These are phyloP conservation scores for Hemiprocne comata DNA, from an alignment of 2,113 vertebrate species.

Conservation along the genomic window DNA sequence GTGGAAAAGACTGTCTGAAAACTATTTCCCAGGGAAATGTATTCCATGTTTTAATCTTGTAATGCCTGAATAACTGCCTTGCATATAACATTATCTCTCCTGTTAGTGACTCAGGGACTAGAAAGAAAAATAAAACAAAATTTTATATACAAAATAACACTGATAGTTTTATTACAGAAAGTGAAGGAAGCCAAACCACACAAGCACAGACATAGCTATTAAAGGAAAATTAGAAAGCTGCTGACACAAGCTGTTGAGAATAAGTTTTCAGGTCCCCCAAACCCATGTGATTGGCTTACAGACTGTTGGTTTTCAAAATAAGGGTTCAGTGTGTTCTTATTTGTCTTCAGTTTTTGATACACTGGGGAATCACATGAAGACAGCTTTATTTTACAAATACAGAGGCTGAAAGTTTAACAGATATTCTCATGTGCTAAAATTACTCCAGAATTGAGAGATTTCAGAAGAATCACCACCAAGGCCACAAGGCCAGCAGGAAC, in stretches of 20 bases:
- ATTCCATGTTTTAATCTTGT: conserved; percentile 7
- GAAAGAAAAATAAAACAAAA: conserved; percentile 18
- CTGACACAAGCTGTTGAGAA: background rate
- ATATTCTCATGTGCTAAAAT: background rate
- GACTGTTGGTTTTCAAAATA: background rate
- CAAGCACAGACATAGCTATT: conserved; percentile 1
- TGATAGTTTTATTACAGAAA: conserved; percentile 7
- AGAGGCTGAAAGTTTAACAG: background rate
- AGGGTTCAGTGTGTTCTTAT: background rate
- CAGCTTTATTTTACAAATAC: background rate
- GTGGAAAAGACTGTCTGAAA: background rate
- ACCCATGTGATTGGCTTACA: background rate
- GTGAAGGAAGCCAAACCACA: background rate
- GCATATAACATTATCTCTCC: background rate
- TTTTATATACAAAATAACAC: background rate
- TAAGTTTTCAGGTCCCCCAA: background rate
- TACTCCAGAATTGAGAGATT: background rate
- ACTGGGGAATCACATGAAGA: background rate
- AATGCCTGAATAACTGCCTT: background rate
- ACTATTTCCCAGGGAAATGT: conserved; percentile 14
- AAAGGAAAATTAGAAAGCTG: conserved; percentile 22
- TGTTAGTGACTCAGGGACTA: background rate
- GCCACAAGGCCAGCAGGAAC: background rate
- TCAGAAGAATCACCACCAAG: background rate
- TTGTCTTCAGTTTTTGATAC: background rate